Conservation (phyloP, 2,888 invertebrate genomes). For the Phragmatobia fuliginosa region DNA sequence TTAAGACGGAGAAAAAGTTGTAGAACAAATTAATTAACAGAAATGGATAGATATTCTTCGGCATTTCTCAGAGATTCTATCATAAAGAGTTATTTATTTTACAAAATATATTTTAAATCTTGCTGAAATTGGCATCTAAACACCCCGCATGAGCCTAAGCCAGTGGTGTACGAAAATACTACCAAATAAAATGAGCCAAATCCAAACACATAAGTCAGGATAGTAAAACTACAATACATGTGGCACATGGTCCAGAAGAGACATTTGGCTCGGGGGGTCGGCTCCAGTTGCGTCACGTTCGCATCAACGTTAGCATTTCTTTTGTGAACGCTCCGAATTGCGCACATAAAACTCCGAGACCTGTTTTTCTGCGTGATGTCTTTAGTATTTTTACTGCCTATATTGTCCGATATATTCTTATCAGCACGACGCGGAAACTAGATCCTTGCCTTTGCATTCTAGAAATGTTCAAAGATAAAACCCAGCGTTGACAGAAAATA, state of each 20-base stretch:
- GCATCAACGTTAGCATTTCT: constrained; percentile 80
- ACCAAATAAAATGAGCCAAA: constrained; percentile 35
- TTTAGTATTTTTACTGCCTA: constrained; percentile 79
- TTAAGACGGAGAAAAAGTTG: background rate
- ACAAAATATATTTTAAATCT: background rate
- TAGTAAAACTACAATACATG: constrained; percentile 50
- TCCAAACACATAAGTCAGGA: constrained; percentile 42
- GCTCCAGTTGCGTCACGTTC: constrained; percentile 70
- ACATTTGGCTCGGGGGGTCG: constrained; percentile 52
- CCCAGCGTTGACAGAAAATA: constrained; percentile 57
- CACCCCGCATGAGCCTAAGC: constrained; percentile 3
- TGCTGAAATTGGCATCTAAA: background rate
- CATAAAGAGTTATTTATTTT: too few relatives aligned
- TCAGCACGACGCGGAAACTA: constrained; percentile 68
- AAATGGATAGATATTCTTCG: background rate
- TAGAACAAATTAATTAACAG: background rate
- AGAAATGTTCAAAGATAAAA: constrained; percentile 77
- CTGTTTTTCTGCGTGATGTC: constrained; percentile 83
- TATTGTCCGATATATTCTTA: constrained; percentile 80
- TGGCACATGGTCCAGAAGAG: constrained; percentile 42
- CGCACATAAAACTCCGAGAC: constrained; percentile 82
- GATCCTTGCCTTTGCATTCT: constrained; percentile 68
- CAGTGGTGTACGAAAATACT: constrained; percentile 8
- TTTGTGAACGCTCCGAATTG: constrained; percentile 84
- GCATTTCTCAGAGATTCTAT: too few relatives aligned